Conservation (phyloP, 2,797 vertebrate genomes). For the Bradypodion pumilum region DNA sequence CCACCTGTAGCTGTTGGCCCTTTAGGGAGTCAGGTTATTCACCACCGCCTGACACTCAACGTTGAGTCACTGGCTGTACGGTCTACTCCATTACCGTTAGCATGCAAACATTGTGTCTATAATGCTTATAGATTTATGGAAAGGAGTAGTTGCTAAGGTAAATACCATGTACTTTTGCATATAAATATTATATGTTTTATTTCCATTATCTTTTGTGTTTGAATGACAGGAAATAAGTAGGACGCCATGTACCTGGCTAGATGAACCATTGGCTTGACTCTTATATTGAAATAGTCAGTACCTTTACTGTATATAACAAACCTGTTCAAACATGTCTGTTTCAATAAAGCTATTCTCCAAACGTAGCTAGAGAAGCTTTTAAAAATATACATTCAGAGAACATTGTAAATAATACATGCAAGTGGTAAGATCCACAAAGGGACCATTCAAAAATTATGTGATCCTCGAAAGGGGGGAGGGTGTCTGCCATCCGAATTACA, state of each 20-base stretch:
- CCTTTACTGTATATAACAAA: neutral
- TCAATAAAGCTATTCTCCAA: neutral
- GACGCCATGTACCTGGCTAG: neutral
- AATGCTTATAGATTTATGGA: neutral
- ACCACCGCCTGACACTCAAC: no score
- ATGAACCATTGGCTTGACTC: neutral
- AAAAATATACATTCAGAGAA: neutral
- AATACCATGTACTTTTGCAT: neutral
- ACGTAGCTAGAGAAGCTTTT: neutral
- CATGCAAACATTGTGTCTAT: neutral
- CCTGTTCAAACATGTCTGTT: neutral
- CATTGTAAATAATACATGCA: neutral
- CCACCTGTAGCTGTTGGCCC: no score
- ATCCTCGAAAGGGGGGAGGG: no score
- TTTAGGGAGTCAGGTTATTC: no score
- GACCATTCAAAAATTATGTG: no score
- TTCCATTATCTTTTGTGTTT: neutral
- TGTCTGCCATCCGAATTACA: no score
- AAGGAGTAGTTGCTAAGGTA: neutral
- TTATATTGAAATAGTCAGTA: neutral
- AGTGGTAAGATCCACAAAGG: neutral
- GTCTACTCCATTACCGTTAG: no score
- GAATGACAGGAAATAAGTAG: neutral
- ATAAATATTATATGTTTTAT: neutral
- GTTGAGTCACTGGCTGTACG: no score